Evolutionary conservation across 2,888 invertebrate genomes (phyloP).

Genomic region (Pachycephus smyrnensis): DNA sequence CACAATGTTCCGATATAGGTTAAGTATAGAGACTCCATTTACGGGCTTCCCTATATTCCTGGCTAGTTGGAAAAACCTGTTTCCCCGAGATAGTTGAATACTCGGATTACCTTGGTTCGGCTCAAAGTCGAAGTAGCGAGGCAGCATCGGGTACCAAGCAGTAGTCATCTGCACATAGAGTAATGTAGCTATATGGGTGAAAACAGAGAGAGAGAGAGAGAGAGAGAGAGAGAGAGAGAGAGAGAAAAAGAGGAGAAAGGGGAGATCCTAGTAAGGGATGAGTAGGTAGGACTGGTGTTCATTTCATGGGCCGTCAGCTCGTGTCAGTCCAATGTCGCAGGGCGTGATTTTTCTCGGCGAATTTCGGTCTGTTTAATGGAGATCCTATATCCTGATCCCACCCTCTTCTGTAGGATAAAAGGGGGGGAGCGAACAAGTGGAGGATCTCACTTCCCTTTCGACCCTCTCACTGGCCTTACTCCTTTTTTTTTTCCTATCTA

Average conservation of each 20-base stretch:
- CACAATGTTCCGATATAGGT: background rate
- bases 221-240: background rate
- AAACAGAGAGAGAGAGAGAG: background rate
- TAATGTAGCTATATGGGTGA: background rate
- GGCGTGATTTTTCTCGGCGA: constrained; percentile 57
- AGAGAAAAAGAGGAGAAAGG: too few species aligned
- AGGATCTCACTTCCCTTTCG: constrained; percentile 19
- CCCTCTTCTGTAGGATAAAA: background rate
- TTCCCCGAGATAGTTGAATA: background rate
- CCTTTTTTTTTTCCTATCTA: constrained; percentile 13
- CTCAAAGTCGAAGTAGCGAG: background rate
- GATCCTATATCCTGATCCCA: constrained; percentile 32
- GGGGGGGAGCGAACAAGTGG: background rate
- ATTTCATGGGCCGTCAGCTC: constrained; percentile 65
- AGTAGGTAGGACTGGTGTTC: constrained; percentile 52
- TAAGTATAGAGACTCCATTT: background rate
- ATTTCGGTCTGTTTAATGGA: constrained; percentile 62
- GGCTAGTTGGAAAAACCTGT: background rate
- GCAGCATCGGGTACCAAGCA: background rate
- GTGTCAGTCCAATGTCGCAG: constrained; percentile 58
- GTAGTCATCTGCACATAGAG: background rate
- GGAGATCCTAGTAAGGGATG: background rate
- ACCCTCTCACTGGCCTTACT: constrained; percentile 11
- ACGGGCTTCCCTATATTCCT: background rate
- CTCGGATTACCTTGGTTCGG: background rate